These are phyloP conservation scores for Halcyon chelicuti DNA, from an alignment of 2,797 vertebrate species.

Conservation along the genomic window DNA sequence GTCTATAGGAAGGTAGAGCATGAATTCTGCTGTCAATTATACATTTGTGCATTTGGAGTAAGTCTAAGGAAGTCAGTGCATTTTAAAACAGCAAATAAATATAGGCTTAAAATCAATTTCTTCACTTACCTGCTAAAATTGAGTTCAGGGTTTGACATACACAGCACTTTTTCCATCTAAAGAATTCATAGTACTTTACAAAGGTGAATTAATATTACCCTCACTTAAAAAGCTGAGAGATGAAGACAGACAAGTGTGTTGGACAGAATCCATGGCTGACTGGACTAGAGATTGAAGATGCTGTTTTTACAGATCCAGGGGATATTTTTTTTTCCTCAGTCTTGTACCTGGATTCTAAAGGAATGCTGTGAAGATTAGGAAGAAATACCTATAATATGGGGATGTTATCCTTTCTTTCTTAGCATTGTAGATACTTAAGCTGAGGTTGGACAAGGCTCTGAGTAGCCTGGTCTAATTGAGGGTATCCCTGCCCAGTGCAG, in stretches of 20 bases:
- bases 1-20: not conserved
- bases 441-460: too few relatives aligned
- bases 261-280: not conserved
- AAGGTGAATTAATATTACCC: constrained; percentile 40
- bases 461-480: too few relatives aligned
- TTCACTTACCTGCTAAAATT: constrained; percentile 51
- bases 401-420: not conserved
- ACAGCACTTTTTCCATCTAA: constrained; percentile 21
- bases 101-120: constrained; percentile 55
- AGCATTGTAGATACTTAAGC: too few relatives aligned
- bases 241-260: not conserved
- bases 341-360: not conserved
- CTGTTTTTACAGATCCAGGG: not conserved
- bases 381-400: not conserved
- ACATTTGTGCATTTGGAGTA: not conserved
- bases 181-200: constrained; percentile 45
- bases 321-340: not conserved
- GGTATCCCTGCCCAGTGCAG: too few relatives aligned
- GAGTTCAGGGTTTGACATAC: constrained; percentile 11
- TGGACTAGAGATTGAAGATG: not conserved
- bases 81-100: constrained; percentile 60
- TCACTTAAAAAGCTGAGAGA: constrained; percentile 9
- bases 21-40: constrained; percentile 34
- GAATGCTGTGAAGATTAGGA: not conserved
- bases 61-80: constrained; percentile 26